These are phyloP conservation scores for Pollachius pollachius DNA, from an alignment of 2,113 vertebrate genomes.

Conservation along the genomic window DNA sequence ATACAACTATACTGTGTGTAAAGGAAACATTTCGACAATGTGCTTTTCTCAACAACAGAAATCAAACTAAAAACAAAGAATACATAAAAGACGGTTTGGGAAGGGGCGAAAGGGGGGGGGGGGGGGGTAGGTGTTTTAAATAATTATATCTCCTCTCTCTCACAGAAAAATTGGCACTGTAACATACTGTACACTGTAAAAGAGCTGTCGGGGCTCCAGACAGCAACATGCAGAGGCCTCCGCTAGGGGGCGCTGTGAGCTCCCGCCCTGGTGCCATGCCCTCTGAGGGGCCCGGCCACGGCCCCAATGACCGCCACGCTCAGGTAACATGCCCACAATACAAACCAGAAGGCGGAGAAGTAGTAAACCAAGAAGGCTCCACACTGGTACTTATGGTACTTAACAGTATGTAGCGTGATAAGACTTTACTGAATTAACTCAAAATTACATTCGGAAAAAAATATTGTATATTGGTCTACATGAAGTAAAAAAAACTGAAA, in stretches of 20 bases:
- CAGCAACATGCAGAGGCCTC: conserved; percentile 67
- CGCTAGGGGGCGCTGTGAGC: conserved; percentile 53
- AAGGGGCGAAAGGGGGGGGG: not conserved
- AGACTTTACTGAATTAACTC: not conserved
- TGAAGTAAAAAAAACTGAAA: no score
- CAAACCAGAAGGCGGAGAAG: conserved; percentile 20
- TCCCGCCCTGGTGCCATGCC: conserved; percentile 66
- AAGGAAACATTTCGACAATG: conserved; percentile 66
- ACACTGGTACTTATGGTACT: not conserved
- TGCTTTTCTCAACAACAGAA: conserved; percentile 63
- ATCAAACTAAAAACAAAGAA: not conserved
- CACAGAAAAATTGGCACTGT: conserved; percentile 71
- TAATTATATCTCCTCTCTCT: conserved; percentile 9
- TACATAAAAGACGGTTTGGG: not conserved
- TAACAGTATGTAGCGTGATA: not conserved
- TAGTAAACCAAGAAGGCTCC: not conserved
- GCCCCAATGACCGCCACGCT: conserved; percentile 22
- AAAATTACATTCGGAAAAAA: no score
- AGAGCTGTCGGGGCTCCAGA: conserved; percentile 21
- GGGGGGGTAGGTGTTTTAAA: no score
- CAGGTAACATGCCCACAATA: conserved; percentile 64
- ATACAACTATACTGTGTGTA: conserved; percentile 58
- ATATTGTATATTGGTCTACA: no score
- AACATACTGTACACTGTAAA: conserved; percentile 66
- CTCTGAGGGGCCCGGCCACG: conserved; percentile 57